Evolutionary conservation across 2,113 vertebrate genomes (phyloP).

Genomic region (Isurus oxyrinchus): DNA sequence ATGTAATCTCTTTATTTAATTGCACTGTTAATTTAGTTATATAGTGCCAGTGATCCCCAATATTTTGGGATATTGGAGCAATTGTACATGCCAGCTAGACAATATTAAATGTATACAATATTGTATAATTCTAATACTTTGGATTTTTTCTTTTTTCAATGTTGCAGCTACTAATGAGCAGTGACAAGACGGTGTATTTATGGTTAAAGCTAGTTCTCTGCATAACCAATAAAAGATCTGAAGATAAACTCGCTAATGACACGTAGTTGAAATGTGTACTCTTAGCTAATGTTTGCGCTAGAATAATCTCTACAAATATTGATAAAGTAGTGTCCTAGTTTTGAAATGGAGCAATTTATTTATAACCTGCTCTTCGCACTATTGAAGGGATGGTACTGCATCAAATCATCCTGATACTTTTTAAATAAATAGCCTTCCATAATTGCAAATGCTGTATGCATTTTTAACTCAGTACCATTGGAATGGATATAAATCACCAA

Average conservation of each 20-base stretch:
- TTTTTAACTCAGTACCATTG: background rate
- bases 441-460: background rate
- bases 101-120: background rate
- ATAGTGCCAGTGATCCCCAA: background rate
- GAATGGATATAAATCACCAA: background rate
- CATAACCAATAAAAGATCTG: background rate
- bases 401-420: background rate
- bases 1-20: background rate
- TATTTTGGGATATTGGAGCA: background rate
- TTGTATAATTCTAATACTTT: background rate
- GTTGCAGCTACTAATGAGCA: background rate
- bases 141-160: background rate
- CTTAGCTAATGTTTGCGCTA: background rate
- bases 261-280: background rate
- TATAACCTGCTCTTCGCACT: background rate
- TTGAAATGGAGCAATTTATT: background rate
- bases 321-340: background rate
- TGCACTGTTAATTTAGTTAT: background rate
- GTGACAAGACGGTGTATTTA: background rate
- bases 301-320: slow-evolving; percentile 7
- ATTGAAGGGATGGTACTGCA: background rate
- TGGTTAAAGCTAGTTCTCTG: slow-evolving; percentile 6
- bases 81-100: background rate
- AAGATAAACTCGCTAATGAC: background rate
- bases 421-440: background rate